Evolutionary conservation across 37 sponge, comb jelly and placozoan genomes (phyloP).

Genomic region (Petrosia ficiformis): DNA sequence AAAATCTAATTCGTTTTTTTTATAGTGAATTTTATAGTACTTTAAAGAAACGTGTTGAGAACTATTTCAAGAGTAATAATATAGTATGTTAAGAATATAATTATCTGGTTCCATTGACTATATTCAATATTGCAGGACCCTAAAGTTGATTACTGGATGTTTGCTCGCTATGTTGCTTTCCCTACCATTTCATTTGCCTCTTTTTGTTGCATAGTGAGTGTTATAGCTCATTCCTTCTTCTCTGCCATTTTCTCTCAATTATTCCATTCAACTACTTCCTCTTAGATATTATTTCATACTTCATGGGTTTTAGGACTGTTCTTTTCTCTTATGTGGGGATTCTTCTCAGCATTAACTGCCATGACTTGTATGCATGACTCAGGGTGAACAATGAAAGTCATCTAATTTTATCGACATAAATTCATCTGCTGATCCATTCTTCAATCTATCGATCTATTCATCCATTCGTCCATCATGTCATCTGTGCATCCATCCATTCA

Average conservation of each 20-base stretch:
- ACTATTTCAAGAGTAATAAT: constrained; percentile 85
- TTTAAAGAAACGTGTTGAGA: constrained; percentile 70
- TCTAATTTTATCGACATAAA: too few species aligned
- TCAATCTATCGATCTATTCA: too few species aligned
- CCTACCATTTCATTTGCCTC: too few species aligned
- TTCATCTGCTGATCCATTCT: too few species aligned
- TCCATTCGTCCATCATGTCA: too few species aligned
- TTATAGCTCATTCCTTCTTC: too few species aligned
- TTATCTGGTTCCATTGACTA: not conserved
- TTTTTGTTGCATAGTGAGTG: too few species aligned
- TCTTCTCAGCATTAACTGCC: constrained; percentile 74
- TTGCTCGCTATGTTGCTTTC: too few species aligned
- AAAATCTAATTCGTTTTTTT: not conserved
- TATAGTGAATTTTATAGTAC: constrained; percentile 74
- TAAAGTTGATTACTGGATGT: constrained; percentile 88
- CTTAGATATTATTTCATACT: constrained; percentile 61
- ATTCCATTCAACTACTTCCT: too few species aligned
- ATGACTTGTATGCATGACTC: constrained; percentile 91
- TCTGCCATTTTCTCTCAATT: constrained; percentile 55
- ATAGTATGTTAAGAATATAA: constrained; percentile 54
- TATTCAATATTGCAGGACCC: constrained; percentile 60
- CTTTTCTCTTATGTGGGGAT: constrained; percentile 55
- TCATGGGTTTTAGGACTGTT: constrained; percentile 41
- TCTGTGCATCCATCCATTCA: too few species aligned
- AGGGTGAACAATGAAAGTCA: constrained; percentile 38